Base-by-base conservation (phyloP, 2,888 invertebrate genomes). In the Branchinecta sandiegonensis region DNA sequence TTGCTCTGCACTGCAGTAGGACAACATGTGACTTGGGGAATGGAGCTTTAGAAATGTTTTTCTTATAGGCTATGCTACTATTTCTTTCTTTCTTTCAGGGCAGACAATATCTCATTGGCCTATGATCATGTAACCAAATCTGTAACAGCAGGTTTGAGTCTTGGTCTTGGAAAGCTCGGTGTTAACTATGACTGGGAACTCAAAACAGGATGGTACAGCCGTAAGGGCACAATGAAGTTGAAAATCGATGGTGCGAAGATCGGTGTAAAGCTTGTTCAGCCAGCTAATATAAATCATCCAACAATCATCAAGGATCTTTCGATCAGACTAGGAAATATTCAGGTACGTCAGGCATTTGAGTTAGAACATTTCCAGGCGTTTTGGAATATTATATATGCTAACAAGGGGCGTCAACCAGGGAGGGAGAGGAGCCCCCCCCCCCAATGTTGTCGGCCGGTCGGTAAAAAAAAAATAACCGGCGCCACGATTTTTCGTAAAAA, bases 121-220 rank as follows among this genome's bases (percentile, higher is more conserved):
- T 74, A 72, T 64, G 69, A 68, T 3, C 17, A 65, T 1, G 10
- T 46, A 23, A 65, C 46, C 23, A 9, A 65, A 65, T 46, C 65
- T 9, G 23, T 65, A 37, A 46, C 23, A 23, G 23, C 23, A 56
- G 63, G n/a, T 17, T n/a, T n/a, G 23, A 10, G 63, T 23, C 23
- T 56, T 17, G 63, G 14, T 2, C 11, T 56, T 56, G 23, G 63
- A 56, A 56, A 56, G 23, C 14, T 56, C 2, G 14, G 72, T 74
- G 92, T 91, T 10, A 83, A 82, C 47, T 87, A 87, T 8, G 85
- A 87, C 70, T 91, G 90, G 90, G 87, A 89, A 75, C 80, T 90
- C 65, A 82, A 85, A 65, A 81, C 86, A 4, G 79, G 85, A 65
- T 63, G 73, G 23, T 71, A 71, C 14, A 67, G 69, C 12, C 67